Conservation (phyloP, 2,113 vertebrate species). For the Poicephalus gulielmi region DNA sequence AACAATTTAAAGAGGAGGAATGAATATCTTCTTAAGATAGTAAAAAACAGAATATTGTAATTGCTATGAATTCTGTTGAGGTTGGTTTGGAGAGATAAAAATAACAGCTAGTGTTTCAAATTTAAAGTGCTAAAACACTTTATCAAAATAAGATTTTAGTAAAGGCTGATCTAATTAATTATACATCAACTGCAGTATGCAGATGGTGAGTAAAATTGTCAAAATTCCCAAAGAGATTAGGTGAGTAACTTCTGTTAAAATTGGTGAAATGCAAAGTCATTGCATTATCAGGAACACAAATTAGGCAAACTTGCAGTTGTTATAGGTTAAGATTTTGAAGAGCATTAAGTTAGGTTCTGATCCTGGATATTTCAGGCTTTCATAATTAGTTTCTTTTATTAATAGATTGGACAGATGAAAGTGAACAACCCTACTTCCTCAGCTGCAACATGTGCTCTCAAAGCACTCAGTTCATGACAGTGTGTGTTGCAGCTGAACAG, state of each 20-base stretch:
- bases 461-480: background rate
- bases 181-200: background rate
- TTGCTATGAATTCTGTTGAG: background rate
- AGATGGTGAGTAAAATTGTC: background rate
- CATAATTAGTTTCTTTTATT: background rate
- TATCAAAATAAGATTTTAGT: background rate
- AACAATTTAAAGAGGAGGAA: background rate
- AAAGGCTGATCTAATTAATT: background rate
- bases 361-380: background rate
- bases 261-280: background rate
- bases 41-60: background rate
- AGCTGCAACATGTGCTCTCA: background rate
- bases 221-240: background rate
- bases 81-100: background rate
- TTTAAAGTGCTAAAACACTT: background rate
- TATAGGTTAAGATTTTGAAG: background rate
- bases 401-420: background rate
- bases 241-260: background rate
- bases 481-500: background rate
- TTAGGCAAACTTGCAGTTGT: background rate
- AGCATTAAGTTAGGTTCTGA: background rate
- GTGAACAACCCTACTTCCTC: background rate
- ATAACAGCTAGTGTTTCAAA: background rate
- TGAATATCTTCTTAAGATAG: background rate
- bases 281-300: background rate